phyloP scores from a whole-genome alignment of 1,140 invertebrate genomes.

The Chlorops oryzae region DNA sequence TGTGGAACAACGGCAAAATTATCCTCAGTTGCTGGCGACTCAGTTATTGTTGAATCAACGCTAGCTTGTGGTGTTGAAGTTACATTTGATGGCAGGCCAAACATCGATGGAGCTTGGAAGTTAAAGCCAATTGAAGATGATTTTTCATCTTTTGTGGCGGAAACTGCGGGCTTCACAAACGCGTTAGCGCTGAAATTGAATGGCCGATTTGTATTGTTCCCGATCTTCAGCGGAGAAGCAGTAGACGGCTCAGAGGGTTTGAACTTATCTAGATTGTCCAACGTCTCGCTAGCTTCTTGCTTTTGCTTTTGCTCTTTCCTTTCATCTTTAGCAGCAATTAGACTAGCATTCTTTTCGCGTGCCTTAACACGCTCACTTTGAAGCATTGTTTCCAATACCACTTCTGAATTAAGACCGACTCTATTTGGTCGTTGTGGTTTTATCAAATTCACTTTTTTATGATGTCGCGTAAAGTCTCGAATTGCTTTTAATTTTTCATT shows the following conservation, averaged over 20 bases:
- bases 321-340: neutral
- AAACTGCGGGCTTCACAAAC: too few relatives aligned
- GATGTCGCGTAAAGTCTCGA: conserved; percentile 19
- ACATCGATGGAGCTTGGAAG: too few relatives aligned
- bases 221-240: too few relatives aligned
- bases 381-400: conserved; percentile 37
- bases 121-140: too few relatives aligned
- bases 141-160: too few relatives aligned
- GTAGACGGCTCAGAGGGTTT: too few relatives aligned
- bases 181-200: too few relatives aligned
- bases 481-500: conserved; percentile 27
- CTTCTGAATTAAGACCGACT: conserved; percentile 40
- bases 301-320: conserved; percentile 9
- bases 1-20: neutral
- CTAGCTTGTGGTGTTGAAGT: neutral
- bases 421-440: conserved; percentile 42
- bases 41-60: neutral
- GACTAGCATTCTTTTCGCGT: neutral
- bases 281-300: too few relatives aligned
- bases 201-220: too few relatives aligned
- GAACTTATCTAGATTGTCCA: too few relatives aligned
- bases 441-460: conserved; percentile 31
- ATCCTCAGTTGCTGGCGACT: neutral
- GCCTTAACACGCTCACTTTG: conserved; percentile 25
- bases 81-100: neutral